phyloP scores from a whole-genome alignment of 2,888 invertebrate species.

The Drosophila basisetae region DNA sequence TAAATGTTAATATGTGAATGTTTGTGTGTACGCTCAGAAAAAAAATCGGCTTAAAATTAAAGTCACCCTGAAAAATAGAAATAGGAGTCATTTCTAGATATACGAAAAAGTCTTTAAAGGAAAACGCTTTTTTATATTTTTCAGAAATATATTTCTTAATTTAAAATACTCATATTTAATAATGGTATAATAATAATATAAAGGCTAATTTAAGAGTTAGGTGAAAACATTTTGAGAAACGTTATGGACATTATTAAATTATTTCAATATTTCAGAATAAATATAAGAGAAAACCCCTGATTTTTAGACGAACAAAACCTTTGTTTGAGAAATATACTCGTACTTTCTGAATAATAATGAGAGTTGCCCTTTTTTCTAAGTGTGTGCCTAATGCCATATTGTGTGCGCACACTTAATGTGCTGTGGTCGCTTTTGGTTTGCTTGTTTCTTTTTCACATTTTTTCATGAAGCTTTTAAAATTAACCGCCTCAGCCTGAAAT shows the following conservation, averaged over 20 bases:
- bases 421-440: conserved; percentile 4
- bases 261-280: not conserved
- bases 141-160: not conserved
- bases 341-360: not conserved
- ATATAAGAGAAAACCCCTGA: accelerated
- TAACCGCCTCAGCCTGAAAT: conserved; percentile 33
- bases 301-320: not conserved
- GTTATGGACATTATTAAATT: not conserved
- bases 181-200: not conserved
- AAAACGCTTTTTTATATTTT: not conserved
- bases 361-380: not conserved
- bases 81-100: not conserved
- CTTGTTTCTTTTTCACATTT: conserved; percentile 4
- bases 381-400: conserved; percentile 18
- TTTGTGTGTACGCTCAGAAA: not conserved
- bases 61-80: not conserved
- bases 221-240: not conserved
- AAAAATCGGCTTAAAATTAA: not conserved
- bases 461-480: conserved; percentile 41
- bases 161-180: not conserved
- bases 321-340: not conserved
- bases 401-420: conserved; percentile 8
- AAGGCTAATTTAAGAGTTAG: not conserved
- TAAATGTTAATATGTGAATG: not conserved
- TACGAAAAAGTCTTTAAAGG: not conserved